These are phyloP conservation scores for Trichosurus vulpecula DNA, from an alignment of 2,797 vertebrate genomes.

Conservation along the genomic window DNA sequence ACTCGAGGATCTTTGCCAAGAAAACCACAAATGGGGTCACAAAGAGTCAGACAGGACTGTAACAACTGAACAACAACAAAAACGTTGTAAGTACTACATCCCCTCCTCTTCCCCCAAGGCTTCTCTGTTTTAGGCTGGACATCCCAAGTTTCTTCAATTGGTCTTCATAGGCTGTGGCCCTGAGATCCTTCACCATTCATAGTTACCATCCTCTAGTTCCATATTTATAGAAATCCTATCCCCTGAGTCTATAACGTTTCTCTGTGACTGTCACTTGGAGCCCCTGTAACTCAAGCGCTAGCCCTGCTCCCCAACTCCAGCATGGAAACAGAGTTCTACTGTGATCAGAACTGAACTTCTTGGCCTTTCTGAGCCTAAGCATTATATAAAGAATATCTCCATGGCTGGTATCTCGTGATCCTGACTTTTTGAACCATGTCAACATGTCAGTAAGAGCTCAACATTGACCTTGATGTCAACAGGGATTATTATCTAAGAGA, in stretches of 20 bases:
- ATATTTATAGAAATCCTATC: background rate
- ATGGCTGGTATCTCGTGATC: fast-evolving
- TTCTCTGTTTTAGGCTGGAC: too few relatives aligned
- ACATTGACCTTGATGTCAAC: constrained; percentile 7
- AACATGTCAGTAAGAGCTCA: background rate
- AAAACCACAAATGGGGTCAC: background rate
- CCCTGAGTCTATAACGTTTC: constrained; percentile 29
- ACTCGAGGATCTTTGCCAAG: background rate
- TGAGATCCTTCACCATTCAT: too few relatives aligned
- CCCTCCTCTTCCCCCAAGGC: too few relatives aligned
- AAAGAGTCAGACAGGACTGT: background rate
- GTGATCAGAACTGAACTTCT: background rate
- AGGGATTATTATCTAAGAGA: constrained; percentile 13
- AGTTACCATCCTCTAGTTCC: too few relatives aligned
- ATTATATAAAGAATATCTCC: background rate
- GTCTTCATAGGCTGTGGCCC: too few relatives aligned
- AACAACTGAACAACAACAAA: too few relatives aligned
- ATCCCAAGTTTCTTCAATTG: too few relatives aligned
- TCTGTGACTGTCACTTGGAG: background rate
- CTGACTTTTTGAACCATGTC: background rate
- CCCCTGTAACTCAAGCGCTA: background rate
- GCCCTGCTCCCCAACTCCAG: background rate
- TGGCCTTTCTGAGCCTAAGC: background rate
- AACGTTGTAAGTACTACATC: too few relatives aligned
- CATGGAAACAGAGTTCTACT: fast-evolving